A percentile compares a stretch with the other conserved stretches of the same genome.
Evolutionary conservation across 2,797 vertebrate species (phyloP).

Genomic region (Acanthiza pusilla): DNA sequence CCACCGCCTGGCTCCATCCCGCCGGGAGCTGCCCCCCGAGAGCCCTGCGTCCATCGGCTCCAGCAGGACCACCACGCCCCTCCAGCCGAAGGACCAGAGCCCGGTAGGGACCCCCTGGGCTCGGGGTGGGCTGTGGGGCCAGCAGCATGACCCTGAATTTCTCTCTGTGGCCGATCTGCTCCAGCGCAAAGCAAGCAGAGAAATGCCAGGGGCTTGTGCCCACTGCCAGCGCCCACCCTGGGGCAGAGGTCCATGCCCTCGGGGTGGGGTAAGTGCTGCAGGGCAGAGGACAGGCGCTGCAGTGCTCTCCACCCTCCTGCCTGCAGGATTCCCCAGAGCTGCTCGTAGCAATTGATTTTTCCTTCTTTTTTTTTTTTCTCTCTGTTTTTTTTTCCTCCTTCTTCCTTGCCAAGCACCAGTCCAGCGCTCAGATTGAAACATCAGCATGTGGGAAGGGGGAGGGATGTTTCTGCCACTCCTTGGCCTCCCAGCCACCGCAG

Average conservation of each 20-base stretch:
- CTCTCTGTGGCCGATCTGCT: fast-evolving
- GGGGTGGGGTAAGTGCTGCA: not conserved
- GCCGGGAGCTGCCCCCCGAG: constrained; percentile 75
- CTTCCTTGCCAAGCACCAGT: not conserved
- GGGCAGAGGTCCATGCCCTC: fast-evolving
- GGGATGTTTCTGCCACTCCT: not conserved
- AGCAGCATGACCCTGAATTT: fast-evolving
- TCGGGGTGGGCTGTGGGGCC: fast-evolving
- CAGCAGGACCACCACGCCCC: constrained; percentile 75
- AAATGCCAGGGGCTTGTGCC: not conserved
- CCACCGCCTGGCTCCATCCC: constrained; percentile 67
- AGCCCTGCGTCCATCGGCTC: constrained; percentile 80
- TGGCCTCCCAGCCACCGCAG: not conserved
- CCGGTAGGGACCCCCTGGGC: constrained; percentile 63
- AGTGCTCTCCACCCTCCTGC: not conserved
- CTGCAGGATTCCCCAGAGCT: constrained; percentile 1
- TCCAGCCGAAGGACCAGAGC: constrained; percentile 77
- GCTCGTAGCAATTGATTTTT: not conserved
- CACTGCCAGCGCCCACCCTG: fast-evolving
- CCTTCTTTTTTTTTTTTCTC: too few species aligned
- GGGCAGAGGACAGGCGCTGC: not conserved
- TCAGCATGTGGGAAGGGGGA: not conserved
- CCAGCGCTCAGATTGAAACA: constrained; percentile 46
- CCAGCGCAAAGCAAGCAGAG: fast-evolving
- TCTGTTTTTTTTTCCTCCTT: fast-evolving